Conservation (phyloP, 2,797 vertebrate species). For the Coluber constrictor region DNA sequence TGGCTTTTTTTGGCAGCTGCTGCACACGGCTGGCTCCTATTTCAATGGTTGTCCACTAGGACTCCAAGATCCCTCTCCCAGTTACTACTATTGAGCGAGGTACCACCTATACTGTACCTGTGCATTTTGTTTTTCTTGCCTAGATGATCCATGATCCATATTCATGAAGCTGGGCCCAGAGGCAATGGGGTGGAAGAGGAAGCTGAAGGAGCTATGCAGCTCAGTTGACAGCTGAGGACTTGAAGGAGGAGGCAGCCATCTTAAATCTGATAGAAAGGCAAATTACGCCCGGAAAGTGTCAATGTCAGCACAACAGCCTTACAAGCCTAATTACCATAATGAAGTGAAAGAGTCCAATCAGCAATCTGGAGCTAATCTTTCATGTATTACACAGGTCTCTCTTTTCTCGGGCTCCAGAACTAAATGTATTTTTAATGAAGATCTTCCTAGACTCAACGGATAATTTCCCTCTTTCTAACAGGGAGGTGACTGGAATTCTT, state of each 20-base stretch:
- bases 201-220: not conserved
- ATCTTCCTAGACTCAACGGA: conserved; percentile 72
- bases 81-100: too few relatives aligned
- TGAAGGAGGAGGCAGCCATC: conserved; percentile 53
- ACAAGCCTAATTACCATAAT: conserved; percentile 79
- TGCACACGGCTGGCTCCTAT: too few relatives aligned
- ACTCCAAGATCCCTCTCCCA: too few relatives aligned
- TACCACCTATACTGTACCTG: too few relatives aligned
- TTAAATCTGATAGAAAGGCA: conserved; percentile 75
- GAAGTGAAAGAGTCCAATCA: conserved; percentile 82
- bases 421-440: conserved; percentile 83
- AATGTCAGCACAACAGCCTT: conserved; percentile 75
- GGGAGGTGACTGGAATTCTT: conserved; percentile 67
- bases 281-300: conserved; percentile 62
- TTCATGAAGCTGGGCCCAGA: conserved; percentile 35
- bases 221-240: conserved; percentile 23
- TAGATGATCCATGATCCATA: conserved; percentile 8
- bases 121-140: too few relatives aligned
- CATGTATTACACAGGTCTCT: conserved; percentile 82
- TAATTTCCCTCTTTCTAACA: conserved; percentile 73
- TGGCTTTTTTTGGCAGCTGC: too few relatives aligned
- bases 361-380: conserved; percentile 82
- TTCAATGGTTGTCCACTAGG: too few relatives aligned
- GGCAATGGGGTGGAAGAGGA: conserved; percentile 7
- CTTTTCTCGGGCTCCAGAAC: conserved; percentile 67